Evolutionary conservation across 2,113 vertebrate species (phyloP).

Genomic region (Hucho hucho): DNA sequence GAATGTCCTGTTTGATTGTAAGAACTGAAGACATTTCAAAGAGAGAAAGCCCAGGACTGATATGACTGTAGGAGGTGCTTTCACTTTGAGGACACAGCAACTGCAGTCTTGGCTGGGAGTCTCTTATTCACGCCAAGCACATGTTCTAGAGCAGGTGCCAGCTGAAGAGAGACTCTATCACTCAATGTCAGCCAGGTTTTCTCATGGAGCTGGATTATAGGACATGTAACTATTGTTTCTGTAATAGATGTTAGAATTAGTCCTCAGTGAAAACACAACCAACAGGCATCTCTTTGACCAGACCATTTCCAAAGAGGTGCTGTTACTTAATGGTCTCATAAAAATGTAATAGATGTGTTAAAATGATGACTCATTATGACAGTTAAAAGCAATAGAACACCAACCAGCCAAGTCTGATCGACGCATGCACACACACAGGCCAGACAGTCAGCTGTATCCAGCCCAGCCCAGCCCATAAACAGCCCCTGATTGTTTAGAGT

Average conservation of each 20-base stretch:
- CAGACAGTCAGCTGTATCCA: background rate
- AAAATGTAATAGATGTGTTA: too few relatives aligned
- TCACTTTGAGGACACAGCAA: background rate
- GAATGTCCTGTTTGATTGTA: background rate
- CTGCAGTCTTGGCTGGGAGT: background rate
- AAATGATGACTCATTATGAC: too few relatives aligned
- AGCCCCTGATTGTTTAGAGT: conserved; percentile 32
- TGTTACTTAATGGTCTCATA: too few relatives aligned
- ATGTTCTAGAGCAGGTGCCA: background rate
- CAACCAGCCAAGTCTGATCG: too few relatives aligned
- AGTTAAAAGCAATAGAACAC: too few relatives aligned
- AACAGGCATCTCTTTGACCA: background rate
- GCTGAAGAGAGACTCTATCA: background rate
- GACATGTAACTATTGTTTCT: too few relatives aligned
- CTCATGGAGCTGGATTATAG: background rate
- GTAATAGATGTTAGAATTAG: background rate
- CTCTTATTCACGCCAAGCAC: background rate
- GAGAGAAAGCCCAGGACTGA: background rate
- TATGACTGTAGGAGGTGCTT: background rate
- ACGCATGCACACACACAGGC: too few relatives aligned
- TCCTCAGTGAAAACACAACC: background rate
- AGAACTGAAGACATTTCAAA: background rate
- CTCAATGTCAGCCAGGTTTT: background rate
- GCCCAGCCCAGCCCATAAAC: background rate
- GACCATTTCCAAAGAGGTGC: background rate